These are phyloP conservation scores for Elephantulus edwardii DNA, from an alignment of 2,113 vertebrate species.

Conservation along the genomic window DNA sequence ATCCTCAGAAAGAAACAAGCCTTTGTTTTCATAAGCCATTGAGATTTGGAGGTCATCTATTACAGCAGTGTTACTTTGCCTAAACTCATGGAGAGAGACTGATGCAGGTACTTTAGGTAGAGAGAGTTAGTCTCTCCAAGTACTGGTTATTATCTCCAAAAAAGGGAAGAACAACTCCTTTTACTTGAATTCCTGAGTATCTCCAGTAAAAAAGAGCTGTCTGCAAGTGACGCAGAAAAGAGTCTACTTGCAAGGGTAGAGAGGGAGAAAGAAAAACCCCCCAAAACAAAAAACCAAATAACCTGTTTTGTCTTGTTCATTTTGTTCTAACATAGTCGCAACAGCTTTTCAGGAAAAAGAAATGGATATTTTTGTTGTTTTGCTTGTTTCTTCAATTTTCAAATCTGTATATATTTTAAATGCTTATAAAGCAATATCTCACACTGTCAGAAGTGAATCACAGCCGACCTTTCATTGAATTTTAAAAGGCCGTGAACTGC, in stretches of 20 bases:
- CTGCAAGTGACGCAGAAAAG: not conserved
- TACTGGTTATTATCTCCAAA: not conserved
- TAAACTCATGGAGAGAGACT: not conserved
- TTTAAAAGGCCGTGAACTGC: no score
- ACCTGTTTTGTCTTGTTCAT: no score
- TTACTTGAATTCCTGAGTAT: not conserved
- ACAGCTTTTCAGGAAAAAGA: not conserved
- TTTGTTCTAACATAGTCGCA: not conserved
- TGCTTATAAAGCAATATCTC: not conserved
- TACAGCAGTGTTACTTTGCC: not conserved
- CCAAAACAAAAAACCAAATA: no score
- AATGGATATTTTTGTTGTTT: no score
- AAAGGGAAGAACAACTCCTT: not conserved
- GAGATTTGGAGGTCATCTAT: not conserved
- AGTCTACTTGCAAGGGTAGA: not conserved
- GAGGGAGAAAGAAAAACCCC: not conserved
- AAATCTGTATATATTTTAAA: not conserved
- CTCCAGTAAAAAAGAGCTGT: not conserved
- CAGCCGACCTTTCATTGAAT: no score
- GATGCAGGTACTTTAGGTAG: not conserved
- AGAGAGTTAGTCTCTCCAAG: not conserved
- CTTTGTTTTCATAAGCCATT: not conserved
- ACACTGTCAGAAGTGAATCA: no score
- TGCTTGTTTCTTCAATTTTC: not conserved
- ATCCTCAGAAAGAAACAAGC: not conserved